Evolutionary conservation across 1,140 invertebrate genomes (phyloP).

Genomic region (Pseudomyrmex flavicornis): DNA sequence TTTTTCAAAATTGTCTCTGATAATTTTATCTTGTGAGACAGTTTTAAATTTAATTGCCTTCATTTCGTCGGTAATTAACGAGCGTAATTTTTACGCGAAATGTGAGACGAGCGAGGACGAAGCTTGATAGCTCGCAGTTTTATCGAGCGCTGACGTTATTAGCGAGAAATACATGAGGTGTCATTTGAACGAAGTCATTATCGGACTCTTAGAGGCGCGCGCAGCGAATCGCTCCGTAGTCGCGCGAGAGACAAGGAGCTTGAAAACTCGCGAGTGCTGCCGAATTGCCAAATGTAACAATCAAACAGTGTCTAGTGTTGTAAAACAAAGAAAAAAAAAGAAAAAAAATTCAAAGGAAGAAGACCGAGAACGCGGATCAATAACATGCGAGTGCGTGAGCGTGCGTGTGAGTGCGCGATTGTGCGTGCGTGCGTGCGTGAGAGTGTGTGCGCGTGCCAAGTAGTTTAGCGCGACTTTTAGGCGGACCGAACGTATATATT

Average conservation of each 20-base stretch:
- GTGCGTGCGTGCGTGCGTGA: background rate
- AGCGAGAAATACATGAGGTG: background rate
- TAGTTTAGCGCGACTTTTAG: conserved; percentile 54
- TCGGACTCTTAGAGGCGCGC: conserved; percentile 9
- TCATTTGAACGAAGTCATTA: too few species aligned
- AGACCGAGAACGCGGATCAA: conserved; percentile 6
- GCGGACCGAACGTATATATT: conserved; percentile 20
- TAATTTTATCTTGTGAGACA: too few species aligned
- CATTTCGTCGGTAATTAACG: background rate
- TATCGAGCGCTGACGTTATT: too few species aligned
- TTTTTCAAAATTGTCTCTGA: too few species aligned
- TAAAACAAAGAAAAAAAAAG: conserved; percentile 36
- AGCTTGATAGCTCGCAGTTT: background rate
- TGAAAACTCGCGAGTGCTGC: conserved; percentile 79
- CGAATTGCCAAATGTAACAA: conserved; percentile 83
- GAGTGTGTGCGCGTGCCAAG: conserved; percentile 14
- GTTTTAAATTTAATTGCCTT: background rate
- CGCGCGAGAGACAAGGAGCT: conserved; percentile 75
- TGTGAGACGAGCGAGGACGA: background rate
- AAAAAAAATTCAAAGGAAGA: background rate
- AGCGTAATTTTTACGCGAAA: background rate
- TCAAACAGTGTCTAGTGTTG: conserved; percentile 79
- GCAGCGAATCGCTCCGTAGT: conserved; percentile 41
- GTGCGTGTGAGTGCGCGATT: background rate
- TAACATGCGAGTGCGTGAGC: background rate